Evolutionary conservation across 2,113 vertebrate genomes (phyloP).

Genomic region (Rynchops niger): DNA sequence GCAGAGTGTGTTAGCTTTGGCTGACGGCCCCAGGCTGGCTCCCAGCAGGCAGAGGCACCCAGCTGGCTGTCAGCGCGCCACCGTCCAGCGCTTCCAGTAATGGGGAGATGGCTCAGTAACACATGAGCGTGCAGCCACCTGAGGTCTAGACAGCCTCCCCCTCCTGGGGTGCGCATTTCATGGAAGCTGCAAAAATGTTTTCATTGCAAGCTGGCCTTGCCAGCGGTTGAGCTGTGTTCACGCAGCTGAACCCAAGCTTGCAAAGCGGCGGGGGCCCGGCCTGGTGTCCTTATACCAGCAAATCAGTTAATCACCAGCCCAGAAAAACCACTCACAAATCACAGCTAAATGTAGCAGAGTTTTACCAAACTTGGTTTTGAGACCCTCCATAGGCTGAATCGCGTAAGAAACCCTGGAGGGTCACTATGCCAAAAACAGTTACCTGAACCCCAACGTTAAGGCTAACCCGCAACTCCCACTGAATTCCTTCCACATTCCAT

Average conservation of each 20-base stretch:
- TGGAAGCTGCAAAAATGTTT: neutral
- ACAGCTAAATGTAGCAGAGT: neutral
- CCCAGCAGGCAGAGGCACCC: neutral
- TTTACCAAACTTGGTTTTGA: neutral
- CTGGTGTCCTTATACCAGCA: neutral
- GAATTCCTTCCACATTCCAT: neutral
- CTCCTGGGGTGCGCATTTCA: neutral
- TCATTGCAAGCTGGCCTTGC: neutral
- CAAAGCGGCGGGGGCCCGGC: neutral
- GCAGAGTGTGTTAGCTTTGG: neutral
- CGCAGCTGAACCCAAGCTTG: neutral
- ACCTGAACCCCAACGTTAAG: neutral
- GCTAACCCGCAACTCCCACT: neutral
- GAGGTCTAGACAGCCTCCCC: neutral
- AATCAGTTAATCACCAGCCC: neutral
- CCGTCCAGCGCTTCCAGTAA: accelerated
- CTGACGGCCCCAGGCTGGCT: neutral
- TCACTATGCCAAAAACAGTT: neutral
- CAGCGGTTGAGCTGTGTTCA: neutral
- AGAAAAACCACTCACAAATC: neutral
- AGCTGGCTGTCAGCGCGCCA: neutral
- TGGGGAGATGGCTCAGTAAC: neutral
- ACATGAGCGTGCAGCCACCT: neutral
- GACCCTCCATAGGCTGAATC: neutral
- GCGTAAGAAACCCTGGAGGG: neutral